Percentiles rank a stretch among this genome's conserved stretches.
phyloP scores from a whole-genome alignment of 2,113 vertebrate genomes.

The Prochilodus magdalenae region DNA sequence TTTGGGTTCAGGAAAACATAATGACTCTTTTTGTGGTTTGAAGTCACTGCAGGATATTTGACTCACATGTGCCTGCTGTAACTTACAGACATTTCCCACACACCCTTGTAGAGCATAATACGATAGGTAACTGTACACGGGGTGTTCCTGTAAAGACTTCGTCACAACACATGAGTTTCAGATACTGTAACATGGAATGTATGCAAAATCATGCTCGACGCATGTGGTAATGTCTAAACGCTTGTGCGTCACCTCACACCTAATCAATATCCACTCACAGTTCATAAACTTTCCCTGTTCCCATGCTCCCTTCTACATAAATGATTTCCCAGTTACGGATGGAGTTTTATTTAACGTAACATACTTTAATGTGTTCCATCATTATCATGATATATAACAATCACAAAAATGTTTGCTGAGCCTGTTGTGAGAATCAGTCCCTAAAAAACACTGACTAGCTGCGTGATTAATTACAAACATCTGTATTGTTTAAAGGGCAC shows the following conservation, averaged over 20 bases:
- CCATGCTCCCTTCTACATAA: background rate
- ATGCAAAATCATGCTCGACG: background rate
- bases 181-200: background rate
- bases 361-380: too few relatives aligned
- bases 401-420: too few relatives aligned
- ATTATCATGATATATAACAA: too few relatives aligned
- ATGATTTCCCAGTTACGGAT: background rate
- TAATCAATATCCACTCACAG: background rate
- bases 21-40: background rate
- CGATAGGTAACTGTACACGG: slow-evolving; percentile 2
- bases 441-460: too few relatives aligned
- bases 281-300: background rate
- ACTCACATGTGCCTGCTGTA: background rate
- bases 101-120: background rate
- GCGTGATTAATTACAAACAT: too few relatives aligned
- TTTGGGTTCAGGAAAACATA: background rate
- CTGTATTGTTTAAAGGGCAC: too few relatives aligned
- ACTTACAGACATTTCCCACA: slow-evolving; percentile 6
- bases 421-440: too few relatives aligned
- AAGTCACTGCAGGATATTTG: background rate
- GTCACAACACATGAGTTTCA: background rate
- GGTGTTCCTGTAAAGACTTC: background rate
- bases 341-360: background rate
- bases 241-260: background rate
- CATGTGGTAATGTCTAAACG: slow-evolving; percentile 9